Evolutionary conservation across 2,797 vertebrate species (phyloP).

Genomic region (Epinephelus malabaricus): DNA sequence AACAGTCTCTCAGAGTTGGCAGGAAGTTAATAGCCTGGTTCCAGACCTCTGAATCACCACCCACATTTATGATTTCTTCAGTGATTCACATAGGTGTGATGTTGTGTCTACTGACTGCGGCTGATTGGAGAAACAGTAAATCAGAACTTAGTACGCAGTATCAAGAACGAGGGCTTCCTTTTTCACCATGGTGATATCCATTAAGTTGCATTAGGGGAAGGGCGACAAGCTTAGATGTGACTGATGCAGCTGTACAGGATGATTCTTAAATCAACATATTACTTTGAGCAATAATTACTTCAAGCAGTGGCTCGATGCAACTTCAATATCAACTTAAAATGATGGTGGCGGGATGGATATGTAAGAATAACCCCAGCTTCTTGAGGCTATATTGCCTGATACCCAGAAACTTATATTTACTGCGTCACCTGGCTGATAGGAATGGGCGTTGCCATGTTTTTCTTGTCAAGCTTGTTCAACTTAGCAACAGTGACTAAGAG

Average conservation of each 20-base stretch:
- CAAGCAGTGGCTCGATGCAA: neutral
- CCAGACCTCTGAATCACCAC: neutral
- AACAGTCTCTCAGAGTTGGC: neutral
- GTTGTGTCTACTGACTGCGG: neutral
- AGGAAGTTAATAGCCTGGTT: neutral
- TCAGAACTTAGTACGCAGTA: neutral
- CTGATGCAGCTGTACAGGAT: neutral
- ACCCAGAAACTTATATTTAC: no score
- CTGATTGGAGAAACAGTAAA: neutral
- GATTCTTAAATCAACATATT: neutral
- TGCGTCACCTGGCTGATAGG: no score
- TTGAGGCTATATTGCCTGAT: no score
- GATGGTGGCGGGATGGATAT: neutral
- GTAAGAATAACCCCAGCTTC: neutral
- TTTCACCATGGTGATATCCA: neutral
- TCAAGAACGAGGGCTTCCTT: no score
- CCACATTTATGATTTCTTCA: neutral
- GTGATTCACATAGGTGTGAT: neutral
- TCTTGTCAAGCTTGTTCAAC: no score
- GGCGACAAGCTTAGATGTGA: neutral
- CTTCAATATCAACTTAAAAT: neutral
- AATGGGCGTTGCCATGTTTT: no score
- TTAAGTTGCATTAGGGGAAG: neutral
- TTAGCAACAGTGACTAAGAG: no score
- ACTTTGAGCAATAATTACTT: neutral